Conservation (phyloP, 1,140 invertebrate genomes). For the Tribolium madens region DNA sequence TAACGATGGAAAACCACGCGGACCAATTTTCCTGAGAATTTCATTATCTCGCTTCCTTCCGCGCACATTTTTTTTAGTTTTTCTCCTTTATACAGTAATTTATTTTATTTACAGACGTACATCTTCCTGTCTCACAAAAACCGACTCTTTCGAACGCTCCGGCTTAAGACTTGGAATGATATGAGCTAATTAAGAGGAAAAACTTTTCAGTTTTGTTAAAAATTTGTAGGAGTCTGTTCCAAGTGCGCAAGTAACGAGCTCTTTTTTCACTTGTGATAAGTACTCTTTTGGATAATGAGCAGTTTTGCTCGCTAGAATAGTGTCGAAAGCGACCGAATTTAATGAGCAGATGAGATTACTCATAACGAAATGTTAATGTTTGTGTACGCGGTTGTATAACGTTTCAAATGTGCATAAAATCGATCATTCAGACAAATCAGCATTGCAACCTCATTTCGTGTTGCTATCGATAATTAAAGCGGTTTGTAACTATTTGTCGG, state of each 20-base stretch:
- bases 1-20: conserved; percentile 33
- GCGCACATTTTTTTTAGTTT: conserved; percentile 18
- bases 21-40: conserved; percentile 36
- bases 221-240: background rate
- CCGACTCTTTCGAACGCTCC: background rate
- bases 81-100: conserved; percentile 6
- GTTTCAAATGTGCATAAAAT: conserved; percentile 30
- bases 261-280: background rate
- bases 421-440: conserved; percentile 11
- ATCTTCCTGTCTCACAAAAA: conserved; percentile 31
- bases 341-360: background rate
- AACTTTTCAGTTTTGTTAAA: conserved; percentile 12
- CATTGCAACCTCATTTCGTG: conserved; percentile 2
- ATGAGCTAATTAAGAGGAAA: conserved; percentile 14
- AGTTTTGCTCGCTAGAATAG: no score
- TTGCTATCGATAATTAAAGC: conserved; percentile 16
- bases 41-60: conserved; percentile 14
- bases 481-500: background rate
- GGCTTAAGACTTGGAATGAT: background rate
- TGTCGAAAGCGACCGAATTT: background rate
- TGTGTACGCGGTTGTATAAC: background rate
- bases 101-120: conserved; percentile 31
- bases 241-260: background rate
- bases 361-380: conserved; percentile 11
- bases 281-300: background rate